Evolutionary conservation across 1,140 invertebrate genomes (phyloP).

Genomic region (Delia radicum): DNA sequence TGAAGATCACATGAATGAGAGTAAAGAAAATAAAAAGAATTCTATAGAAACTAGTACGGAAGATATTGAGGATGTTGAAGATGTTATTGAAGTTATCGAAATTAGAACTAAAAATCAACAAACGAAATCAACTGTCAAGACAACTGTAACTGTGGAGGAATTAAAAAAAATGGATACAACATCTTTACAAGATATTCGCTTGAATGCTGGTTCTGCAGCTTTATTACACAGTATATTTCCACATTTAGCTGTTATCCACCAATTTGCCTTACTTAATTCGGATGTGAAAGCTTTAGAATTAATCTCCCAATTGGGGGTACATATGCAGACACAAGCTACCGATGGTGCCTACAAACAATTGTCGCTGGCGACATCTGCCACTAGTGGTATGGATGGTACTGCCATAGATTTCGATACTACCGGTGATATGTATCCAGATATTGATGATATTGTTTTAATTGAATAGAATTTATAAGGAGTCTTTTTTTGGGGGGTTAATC

Average conservation of each 20-base stretch:
- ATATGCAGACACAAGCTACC: conserved; percentile 48
- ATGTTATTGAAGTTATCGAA: conserved; percentile 38
- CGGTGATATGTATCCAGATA: conserved; percentile 42
- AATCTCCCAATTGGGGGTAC: conserved; percentile 49
- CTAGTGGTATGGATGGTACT: neutral
- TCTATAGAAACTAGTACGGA: too few relatives aligned
- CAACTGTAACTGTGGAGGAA: neutral
- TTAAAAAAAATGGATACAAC: neutral
- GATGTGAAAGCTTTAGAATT: conserved; percentile 47
- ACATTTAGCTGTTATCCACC: conserved; percentile 48
- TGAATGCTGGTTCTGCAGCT: conserved; percentile 42
- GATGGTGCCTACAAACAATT: conserved; percentile 40
- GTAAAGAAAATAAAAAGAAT: conserved; percentile 23
- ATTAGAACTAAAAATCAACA: neutral
- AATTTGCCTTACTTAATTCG: conserved; percentile 49
- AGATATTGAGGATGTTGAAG: conserved; percentile 30
- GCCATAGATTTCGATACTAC: neutral
- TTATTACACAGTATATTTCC: conserved; percentile 45
- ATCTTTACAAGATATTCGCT: conserved; percentile 25
- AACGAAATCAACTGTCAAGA: neutral
- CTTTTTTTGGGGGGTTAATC: neutral
- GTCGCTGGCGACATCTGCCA: conserved; percentile 32
- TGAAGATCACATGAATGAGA: conserved; percentile 25
- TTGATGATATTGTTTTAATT: conserved; percentile 51
- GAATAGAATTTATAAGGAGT: conserved; percentile 34